Evolutionary conservation across 1,140 invertebrate genomes (phyloP), one percentile per base, ranked within the genome.

Genomic region (Ylistrum balloti): DNA sequence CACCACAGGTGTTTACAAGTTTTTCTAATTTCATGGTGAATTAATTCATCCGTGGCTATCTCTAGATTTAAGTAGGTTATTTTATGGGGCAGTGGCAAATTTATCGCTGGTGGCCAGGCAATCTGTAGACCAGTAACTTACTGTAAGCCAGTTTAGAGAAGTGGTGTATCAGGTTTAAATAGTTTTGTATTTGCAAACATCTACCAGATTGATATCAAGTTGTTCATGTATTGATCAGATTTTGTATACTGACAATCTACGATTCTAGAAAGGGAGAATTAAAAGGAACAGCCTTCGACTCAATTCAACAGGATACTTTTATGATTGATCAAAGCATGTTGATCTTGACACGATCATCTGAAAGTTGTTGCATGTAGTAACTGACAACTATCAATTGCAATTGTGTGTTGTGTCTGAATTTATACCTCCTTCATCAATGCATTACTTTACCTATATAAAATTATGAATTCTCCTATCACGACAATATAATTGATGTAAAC

Each of bases 61-160:
- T 28, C 56, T 5, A 5, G 56, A 74, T 74, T 74, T 74, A 74
- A 74, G 56, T 74, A 74, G 56, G 56, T 74, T 74, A 74, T 74
- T 74, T 74, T 74, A 74, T 74, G 56, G 56, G 56, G 22, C n/a
- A 74, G 56, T 74, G 56, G 41, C 10, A n/a, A 17, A 17, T 45
- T 74, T 28, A 74, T n/a, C 56, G 2, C 56, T 7, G 22, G 22
- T 28, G 56, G 56, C 22, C 56, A n/a, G 56, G 2, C 41, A 45
- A 28, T 74, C 22, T 74, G 56, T 74, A 74, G 56, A 74, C 56
- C 0, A 28, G n/a, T 74, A 74, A 74, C 28, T 74, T n/a, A 74
- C n/a, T 74, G 56, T 74, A 20, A 48, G 13, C 22, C 11, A 48
- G 22, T n/a, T 74, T 28, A 74, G 22, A 11, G 22, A 74, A 28